These are phyloP conservation scores for Saguinus midas DNA, from an alignment of 2,113 vertebrate species.

Conservation along the genomic window DNA sequence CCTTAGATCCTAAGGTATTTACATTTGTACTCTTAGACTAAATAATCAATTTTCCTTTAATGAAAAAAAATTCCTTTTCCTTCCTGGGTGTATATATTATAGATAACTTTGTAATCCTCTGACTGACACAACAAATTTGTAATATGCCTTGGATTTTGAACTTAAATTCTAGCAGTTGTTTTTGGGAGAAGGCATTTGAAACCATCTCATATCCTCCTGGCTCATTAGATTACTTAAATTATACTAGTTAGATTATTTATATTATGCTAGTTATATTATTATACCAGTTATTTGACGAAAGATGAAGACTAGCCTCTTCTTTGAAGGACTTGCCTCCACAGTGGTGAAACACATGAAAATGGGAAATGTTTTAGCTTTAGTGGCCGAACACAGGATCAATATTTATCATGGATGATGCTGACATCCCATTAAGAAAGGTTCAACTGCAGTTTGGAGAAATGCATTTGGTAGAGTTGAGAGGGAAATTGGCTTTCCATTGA, in stretches of 20 bases:
- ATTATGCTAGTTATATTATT: too few species aligned
- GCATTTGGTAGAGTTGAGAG: background rate
- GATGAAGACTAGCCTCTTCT: background rate
- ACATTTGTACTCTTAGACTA: background rate
- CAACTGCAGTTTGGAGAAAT: constrained; percentile 38
- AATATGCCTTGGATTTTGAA: background rate
- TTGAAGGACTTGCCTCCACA: background rate
- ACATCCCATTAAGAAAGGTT: constrained; percentile 59
- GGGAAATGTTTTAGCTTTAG: constrained; percentile 63
- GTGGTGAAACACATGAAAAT: background rate
- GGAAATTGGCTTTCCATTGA: background rate
- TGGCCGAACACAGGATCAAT: constrained; percentile 45
- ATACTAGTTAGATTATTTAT: too few species aligned
- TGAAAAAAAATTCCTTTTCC: background rate
- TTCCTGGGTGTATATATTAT: background rate
- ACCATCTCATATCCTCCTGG: background rate
- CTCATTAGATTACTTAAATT: background rate
- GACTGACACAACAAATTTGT: background rate
- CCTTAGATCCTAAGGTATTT: background rate
- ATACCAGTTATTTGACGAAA: background rate
- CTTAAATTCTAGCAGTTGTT: background rate
- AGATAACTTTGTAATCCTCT: background rate
- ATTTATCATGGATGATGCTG: constrained; percentile 59
- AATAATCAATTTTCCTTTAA: background rate
- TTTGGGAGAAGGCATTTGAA: background rate